phyloP scores from a whole-genome alignment of 2,113 vertebrate species.

The Chamaea fasciata region DNA sequence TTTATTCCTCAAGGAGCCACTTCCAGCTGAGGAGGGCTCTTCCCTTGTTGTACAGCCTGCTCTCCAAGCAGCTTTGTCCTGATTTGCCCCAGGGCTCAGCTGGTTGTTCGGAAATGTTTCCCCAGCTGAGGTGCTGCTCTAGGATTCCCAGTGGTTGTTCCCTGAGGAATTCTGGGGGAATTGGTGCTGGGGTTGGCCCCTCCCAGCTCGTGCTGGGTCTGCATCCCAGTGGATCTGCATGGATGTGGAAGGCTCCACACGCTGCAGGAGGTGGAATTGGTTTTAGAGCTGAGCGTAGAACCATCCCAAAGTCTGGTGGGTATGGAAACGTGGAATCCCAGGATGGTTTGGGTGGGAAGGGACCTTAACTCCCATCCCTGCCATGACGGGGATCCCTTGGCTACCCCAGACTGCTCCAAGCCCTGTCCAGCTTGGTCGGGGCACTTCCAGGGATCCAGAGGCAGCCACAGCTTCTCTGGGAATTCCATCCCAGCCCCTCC shows the following conservation, averaged over 20 bases:
- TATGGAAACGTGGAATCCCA: rapidly evolving
- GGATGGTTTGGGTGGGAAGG: neutral
- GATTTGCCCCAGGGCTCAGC: neutral
- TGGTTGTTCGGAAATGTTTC: neutral
- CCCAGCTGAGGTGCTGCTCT: neutral
- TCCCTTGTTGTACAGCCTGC: neutral
- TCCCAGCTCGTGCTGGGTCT: neutral
- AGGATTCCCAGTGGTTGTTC: neutral
- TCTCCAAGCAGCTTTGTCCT: neutral
- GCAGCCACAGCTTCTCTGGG: neutral
- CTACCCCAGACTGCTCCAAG: too few species aligned
- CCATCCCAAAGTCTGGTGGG: neutral
- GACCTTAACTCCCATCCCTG: neutral
- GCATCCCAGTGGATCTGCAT: rapidly evolving
- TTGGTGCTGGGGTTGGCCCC: neutral
- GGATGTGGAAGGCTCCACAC: neutral
- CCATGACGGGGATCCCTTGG: neutral
- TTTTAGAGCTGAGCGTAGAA: neutral
- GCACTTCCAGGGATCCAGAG: neutral
- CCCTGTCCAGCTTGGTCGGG: neutral
- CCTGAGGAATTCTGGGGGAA: neutral
- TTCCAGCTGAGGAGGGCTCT: neutral
- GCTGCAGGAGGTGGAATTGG: neutral
- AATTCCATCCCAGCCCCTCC: too few species aligned
- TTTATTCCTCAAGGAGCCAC: neutral